Evolutionary conservation across 2,797 vertebrate genomes (phyloP), one percentile per base, ranked within the genome.

Genomic region (Sebastiscus tertius): DNA sequence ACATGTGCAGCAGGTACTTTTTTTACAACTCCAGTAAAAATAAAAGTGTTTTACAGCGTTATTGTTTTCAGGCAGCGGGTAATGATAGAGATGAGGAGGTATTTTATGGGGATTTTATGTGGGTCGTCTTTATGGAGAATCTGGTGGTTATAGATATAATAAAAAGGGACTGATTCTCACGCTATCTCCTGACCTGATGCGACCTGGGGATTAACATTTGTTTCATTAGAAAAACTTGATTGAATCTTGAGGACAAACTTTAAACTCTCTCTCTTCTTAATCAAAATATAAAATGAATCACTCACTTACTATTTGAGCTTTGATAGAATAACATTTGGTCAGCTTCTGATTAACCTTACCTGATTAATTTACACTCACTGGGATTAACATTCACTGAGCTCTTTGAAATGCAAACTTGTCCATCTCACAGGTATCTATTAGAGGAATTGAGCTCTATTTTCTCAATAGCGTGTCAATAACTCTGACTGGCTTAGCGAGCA

Each of bases 101-200:
- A 92, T 94, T 95, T 95, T 96, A 96, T 92, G 74, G 88, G 81
- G 68, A 93, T 93, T 95, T 96, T 96, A 96, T 95, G 93, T 81
- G 81, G 85, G 89, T 93, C 88, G 75, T 95, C 92, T 95, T 95
- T 95, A 87, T 86, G 85, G 88, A 87, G 88, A 88, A 95, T 93
- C 81, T 79, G 83, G 67, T 84, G 49, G 90, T 92, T 93, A 87
- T 65, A 81, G 81, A 90, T 83, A 87, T 87, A 88, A 91, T 93
- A 94, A 66, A 63, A 93, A 92, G 87, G 85, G 80, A 85, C 72
- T 49, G 55, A 93, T 94, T 95, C 94, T 94, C 95, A 96, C 92
- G 94, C 94, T 85, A 94, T 79, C 80, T 80, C 76, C 80, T 87
- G 82, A 89, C 82, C 86, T 80, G 79, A 55, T 6, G 16, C 39